Evolutionary conservation across 2,797 vertebrate species (phyloP), one percentile per base, ranked within the genome.

Genomic region (Gambusia yucatana): DNA sequence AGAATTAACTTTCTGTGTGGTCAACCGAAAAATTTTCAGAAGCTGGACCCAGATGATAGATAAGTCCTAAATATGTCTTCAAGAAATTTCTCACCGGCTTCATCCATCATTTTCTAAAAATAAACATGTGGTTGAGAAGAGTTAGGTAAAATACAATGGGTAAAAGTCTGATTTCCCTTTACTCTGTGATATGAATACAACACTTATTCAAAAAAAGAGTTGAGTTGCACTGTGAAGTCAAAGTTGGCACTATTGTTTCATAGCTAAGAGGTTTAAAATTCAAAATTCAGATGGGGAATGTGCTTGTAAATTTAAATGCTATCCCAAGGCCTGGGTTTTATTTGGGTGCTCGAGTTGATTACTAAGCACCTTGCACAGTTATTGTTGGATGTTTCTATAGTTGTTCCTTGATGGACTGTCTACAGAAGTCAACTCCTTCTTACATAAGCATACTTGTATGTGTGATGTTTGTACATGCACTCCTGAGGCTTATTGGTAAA

Each of bases 1-100:
- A 81, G 76, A 81, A 76, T 79, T 75, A 84, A 82, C 89, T 86
- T 70, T 83, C 85, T 90, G 92, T 92, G 91, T 92, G 93, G 91
- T 91, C 89, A 90, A 88, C 85, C 87, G 88, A 86, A 89, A 25
- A 87, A 76, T 77, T 84, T 92, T 91, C 69, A 83, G 85, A 82
- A 90, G 85, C 82, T 85, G 86, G 79, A 87, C 55, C 39, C 47
- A 16, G 25, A 61, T 14, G 43, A 87, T 84, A 55, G 33, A 70
- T 44, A 70, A 25, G 41, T 43, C 11, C 11, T 17, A 44, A 43
- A 14, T n/a, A 67, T 28, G 65, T 67, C 46, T 55, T 79, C 67
- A 48, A 59, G 22, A 48, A 22, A 47, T 77, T 17, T 76, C 46
- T 70, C 33, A 76, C 16, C 39, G 28, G 46, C 47, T 57, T 16